Evolutionary conservation across 2,888 invertebrate genomes (phyloP).

Genomic region (Tetheella fluctuosa): DNA sequence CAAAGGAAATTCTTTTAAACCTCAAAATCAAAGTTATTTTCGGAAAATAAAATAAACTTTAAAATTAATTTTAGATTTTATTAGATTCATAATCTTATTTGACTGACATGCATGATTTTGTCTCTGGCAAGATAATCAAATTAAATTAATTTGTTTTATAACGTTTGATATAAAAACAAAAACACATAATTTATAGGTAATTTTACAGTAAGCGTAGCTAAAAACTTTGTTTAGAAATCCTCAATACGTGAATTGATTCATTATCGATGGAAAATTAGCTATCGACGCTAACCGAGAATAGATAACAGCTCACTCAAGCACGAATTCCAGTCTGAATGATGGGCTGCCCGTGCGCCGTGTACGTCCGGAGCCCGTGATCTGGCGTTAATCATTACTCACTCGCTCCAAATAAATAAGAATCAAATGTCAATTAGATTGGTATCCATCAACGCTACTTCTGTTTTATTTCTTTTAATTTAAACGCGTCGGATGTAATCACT

Average conservation of each 20-base stretch:
- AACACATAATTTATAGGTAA: no score
- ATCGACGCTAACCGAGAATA: neutral
- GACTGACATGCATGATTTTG: neutral
- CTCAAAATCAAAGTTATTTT: conserved; percentile 1
- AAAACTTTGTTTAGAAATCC: neutral
- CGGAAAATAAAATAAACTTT: no score
- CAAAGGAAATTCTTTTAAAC: conserved; percentile 3
- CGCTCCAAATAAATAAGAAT: conserved; percentile 4
- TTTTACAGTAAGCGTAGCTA: no score
- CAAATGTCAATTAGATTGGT: conserved; percentile 14
- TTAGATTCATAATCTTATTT: neutral
- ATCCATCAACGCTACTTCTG: conserved; percentile 13
- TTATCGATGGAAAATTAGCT: neutral
- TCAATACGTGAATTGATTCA: neutral
- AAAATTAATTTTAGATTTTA: neutral
- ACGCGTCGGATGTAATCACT: neutral
- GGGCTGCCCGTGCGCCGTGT: no score
- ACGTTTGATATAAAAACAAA: no score
- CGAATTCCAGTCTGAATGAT: neutral
- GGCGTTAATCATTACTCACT: conserved; percentile 7
- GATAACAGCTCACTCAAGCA: neutral
- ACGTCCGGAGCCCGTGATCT: neutral
- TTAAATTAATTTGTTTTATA: no score
- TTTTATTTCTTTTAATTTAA: conserved; percentile 1
- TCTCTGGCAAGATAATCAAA: neutral